Evolutionary conservation across 1,140 invertebrate species (phyloP).

Genomic region (Formica selysi): DNA sequence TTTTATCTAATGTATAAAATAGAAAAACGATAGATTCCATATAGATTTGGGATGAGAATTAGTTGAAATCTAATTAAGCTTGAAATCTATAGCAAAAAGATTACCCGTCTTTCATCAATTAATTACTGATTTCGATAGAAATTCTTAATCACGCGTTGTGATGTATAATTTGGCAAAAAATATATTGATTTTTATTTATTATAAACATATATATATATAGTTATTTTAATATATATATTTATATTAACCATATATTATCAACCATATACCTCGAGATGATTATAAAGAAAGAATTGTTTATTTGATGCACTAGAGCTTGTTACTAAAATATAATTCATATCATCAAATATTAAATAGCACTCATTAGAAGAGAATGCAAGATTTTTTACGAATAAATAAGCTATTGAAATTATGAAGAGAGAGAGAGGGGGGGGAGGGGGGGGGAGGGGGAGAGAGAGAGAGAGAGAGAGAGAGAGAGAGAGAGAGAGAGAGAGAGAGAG

Average conservation of each 20-base stretch:
- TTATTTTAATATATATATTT: neutral
- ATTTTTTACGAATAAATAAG: neutral
- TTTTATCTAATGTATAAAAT: neutral
- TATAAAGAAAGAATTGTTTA: neutral
- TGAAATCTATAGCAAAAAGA: neutral
- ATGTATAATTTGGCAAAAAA: neutral
- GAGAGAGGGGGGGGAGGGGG: no score
- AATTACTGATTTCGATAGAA: neutral
- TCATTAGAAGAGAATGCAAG: neutral
- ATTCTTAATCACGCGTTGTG: neutral
- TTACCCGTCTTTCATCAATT: no score
- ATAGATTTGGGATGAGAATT: neutral
- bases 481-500: no score
- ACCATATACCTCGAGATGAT: no score
- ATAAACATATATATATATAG: neutral
- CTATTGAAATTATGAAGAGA: neutral
- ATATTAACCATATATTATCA: no score
- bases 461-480: no score
- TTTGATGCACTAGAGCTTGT: neutral
- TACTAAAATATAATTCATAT: slow-evolving; percentile 2
- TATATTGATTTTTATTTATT: neutral
- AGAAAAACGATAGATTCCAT: neutral
- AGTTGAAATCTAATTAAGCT: no score
- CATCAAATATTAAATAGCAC: neutral
- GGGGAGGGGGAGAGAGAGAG: no score